phyloP scores from a whole-genome alignment of 2,797 vertebrate species.

The Sternotherus odoratus region DNA sequence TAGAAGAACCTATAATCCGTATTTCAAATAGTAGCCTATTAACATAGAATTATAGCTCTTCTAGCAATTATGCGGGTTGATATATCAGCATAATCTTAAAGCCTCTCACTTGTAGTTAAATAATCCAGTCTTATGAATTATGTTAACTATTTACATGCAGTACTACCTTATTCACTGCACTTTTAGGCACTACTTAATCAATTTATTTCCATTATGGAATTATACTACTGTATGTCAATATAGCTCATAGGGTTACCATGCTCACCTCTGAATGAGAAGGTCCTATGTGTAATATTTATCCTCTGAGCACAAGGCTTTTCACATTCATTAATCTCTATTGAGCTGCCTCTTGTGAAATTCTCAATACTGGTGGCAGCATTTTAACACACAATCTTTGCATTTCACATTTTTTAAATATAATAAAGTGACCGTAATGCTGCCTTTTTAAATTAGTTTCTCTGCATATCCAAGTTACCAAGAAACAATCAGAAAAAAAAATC shows the following conservation, averaged over 20 bases:
- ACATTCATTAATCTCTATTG: neutral
- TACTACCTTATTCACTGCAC: neutral
- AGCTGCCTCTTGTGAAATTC: neutral
- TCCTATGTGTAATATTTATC: neutral
- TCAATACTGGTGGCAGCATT: neutral
- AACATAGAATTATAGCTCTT: neutral
- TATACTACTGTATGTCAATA: neutral
- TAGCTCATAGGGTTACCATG: neutral
- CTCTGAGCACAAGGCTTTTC: neutral
- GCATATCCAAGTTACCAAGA: neutral
- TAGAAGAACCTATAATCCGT: slow-evolving; percentile 83
- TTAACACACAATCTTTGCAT: neutral
- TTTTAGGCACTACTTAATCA: neutral
- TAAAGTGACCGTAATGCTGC: neutral
- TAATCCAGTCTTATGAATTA: neutral
- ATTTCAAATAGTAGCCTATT: slow-evolving; percentile 72
- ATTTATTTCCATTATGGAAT: neutral
- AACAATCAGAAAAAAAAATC: neutral
- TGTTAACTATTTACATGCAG: neutral
- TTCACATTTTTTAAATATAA: neutral
- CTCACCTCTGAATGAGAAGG: neutral
- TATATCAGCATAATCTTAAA: neutral
- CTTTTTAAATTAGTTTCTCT: neutral
- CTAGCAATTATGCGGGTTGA: slow-evolving; percentile 5
- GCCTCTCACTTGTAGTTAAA: neutral